Percentiles rank a stretch among this genome's conserved stretches.
These are phyloP conservation scores for Mastomys coucha DNA, from an alignment of 2,113 vertebrate species.

Conservation along the genomic window DNA sequence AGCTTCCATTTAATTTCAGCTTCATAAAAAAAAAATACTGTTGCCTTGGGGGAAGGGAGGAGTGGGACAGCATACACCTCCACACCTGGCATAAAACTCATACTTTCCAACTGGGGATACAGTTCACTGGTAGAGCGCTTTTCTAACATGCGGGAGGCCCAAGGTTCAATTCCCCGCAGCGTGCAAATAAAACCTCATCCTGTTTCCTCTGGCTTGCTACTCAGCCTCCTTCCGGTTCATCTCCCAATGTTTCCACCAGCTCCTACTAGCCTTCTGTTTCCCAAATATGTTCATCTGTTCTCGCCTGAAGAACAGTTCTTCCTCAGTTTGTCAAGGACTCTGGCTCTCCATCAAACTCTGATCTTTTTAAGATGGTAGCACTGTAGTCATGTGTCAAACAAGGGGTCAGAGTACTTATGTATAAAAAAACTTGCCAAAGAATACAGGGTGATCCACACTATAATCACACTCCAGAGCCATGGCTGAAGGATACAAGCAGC, in stretches of 20 bases:
- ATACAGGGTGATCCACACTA: background rate
- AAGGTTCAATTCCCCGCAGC: background rate
- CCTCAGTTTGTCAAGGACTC: background rate
- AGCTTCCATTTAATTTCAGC: background rate
- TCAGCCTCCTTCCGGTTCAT: background rate
- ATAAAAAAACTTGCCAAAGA: background rate
- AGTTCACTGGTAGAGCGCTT: background rate
- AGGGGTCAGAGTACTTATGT: background rate
- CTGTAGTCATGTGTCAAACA: background rate
- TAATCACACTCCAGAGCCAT: background rate
- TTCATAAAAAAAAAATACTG: background rate
- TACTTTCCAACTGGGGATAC: too few species aligned
- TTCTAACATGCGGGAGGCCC: background rate
- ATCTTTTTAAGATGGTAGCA: background rate
- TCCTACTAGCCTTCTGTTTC: background rate
- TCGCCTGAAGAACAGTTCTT: background rate
- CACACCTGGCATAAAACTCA: background rate
- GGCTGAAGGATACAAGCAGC: background rate
- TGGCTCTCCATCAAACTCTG: background rate
- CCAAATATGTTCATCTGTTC: background rate
- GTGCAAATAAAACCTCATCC: background rate
- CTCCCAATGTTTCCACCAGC: background rate
- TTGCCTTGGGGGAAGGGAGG: background rate
- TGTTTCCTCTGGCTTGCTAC: background rate
- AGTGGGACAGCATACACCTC: too few species aligned